Evolutionary conservation across 2,888 invertebrate genomes (phyloP), one percentile per base, ranked within the genome.

Genomic region (Sabatieria punctata): DNA sequence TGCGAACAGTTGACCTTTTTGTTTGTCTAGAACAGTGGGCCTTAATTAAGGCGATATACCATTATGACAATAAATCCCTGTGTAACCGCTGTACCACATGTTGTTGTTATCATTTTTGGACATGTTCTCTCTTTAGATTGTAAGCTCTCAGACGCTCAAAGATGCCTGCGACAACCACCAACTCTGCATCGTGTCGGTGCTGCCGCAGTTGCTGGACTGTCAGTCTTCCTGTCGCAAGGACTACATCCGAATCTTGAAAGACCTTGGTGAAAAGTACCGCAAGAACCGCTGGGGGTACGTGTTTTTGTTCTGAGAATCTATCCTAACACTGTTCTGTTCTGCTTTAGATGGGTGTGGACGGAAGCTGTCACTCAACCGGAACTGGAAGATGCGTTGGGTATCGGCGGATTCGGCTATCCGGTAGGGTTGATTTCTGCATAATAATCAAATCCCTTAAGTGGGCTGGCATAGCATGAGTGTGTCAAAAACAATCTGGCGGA

Each of bases 341-440:
- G 15, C 15, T 58, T 45, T 62, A 74, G 74, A 50, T 95, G 93
- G 91, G 73, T 85, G 13, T 97, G 97, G 97, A 70, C 84, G 1
- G 93, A 95, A 67, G 93, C 86, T 37, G 83, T 79, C 11, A 75
- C 80, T 1, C 93, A 97, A 67, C 66, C 73, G 0, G 76, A 78
- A 0, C 66, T 97, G 19, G 97, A 97, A 66, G 78, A 79, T 52
- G 77, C 85, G 0, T 68, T 99, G 30, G 95, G 88, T 64, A 81
- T 97, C 54, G 97, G 97, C 52, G 97, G 75, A 78, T 97, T 97
- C 69, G 97, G 97, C 11, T 97, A 97, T 68, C 97, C 97, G 1
- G 68, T 68, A 56, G 60, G 65, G 57, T 33, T n/a, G 19, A 24
- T n/a, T 4, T 23, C 4, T 36, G 36, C 4, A 41, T 43, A 41